Evolutionary conservation across 2,888 invertebrate genomes (phyloP).

Genomic region (Alsophila aescularia): DNA sequence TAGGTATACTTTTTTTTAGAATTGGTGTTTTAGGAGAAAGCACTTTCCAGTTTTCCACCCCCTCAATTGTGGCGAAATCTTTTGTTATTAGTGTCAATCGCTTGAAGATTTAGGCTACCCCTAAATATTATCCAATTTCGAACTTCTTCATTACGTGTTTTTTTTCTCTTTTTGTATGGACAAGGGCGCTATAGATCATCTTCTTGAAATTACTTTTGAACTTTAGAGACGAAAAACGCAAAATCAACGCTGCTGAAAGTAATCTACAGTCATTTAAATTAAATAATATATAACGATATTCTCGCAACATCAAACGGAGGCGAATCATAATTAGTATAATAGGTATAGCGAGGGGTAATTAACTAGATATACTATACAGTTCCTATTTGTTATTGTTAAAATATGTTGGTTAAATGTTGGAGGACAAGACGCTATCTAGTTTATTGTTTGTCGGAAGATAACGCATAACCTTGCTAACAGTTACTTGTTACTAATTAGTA

Average conservation of each 20-base stretch:
- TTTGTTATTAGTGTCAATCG: too few species aligned
- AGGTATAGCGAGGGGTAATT: too few species aligned
- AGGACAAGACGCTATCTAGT: constrained; percentile 8
- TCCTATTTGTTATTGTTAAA: neutral
- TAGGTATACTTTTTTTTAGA: too few species aligned
- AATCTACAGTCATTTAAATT: neutral
- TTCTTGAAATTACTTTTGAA: neutral
- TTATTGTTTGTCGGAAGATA: constrained; percentile 3
- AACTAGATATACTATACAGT: too few species aligned
- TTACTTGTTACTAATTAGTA: constrained; percentile 1
- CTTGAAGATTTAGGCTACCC: too few species aligned
- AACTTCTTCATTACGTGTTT: too few species aligned
- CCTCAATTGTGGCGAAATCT: too few species aligned
- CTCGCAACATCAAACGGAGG: neutral
- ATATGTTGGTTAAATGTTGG: neutral
- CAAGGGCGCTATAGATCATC: too few species aligned
- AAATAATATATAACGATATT: neutral
- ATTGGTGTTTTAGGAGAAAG: too few species aligned
- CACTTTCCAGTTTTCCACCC: too few species aligned
- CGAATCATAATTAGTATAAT: neutral
- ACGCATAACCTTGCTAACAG: constrained; percentile 10
- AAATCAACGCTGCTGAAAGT: constrained; percentile 1
- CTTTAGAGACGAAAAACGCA: constrained; percentile 1
- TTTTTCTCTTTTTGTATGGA: too few species aligned
- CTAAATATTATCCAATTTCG: too few species aligned